Conservation (phyloP, 2,113 vertebrate genomes). For the Urocolius indicus region DNA sequence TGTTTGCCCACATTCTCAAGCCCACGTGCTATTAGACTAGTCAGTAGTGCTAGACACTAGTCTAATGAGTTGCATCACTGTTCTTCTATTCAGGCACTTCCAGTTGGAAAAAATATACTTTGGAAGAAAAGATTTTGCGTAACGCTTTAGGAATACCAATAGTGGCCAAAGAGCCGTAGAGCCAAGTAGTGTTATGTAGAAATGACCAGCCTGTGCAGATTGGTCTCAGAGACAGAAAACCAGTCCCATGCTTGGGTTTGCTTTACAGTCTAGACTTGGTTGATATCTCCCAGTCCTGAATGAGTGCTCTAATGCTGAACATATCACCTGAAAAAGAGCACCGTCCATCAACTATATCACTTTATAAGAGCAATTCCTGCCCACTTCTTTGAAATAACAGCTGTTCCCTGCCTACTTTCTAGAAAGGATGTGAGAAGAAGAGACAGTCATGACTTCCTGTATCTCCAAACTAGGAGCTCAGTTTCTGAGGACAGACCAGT, state of each 20-base stretch:
- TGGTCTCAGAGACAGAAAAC: not conserved
- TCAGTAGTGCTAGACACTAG: too few species aligned
- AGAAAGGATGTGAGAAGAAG: not conserved
- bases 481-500: not conserved
- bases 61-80: not conserved
- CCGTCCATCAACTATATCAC: not conserved
- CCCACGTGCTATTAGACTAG: not conserved
- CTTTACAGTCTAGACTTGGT: not conserved
- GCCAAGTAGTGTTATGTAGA: not conserved
- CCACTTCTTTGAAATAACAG: not conserved
- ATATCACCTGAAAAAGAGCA: not conserved
- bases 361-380: not conserved
- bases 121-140: not conserved
- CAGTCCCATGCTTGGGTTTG: not conserved
- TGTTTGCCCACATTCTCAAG: not conserved
- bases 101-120: not conserved
- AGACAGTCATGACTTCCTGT: not conserved
- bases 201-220: not conserved
- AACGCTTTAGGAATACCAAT: not conserved
- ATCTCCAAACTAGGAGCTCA: not conserved
- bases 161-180: not conserved
- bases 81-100: not conserved
- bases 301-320: not conserved
- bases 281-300: not conserved
- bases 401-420: not conserved